A percentile compares a stretch with the other conserved stretches of the same genome.
phyloP scores from a whole-genome alignment of 2,888 invertebrate species.

The Ceriagrion tenellum region DNA sequence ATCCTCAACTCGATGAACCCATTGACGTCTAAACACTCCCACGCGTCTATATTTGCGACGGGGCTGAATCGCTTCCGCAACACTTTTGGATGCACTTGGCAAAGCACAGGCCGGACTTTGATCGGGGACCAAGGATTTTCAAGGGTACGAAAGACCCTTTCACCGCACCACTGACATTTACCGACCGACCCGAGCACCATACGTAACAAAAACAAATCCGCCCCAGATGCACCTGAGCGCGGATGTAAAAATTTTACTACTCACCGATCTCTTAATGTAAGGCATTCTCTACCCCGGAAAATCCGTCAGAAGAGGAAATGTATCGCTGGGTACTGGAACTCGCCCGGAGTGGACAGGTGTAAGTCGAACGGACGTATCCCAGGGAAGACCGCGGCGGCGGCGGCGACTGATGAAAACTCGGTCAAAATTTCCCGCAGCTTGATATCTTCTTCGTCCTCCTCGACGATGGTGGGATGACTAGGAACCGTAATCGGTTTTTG shows the following conservation, averaged over 20 bases:
- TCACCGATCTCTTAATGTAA: slow-evolving; percentile 57
- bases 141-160: neutral
- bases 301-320: neutral
- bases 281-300: slow-evolving; percentile 10
- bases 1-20: neutral
- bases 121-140: neutral
- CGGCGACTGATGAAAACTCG: neutral
- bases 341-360: neutral
- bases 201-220: neutral
- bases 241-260: neutral
- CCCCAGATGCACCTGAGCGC: neutral
- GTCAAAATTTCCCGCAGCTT: neutral
- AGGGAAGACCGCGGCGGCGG: neutral
- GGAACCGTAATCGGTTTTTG: neutral
- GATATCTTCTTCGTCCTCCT: neutral
- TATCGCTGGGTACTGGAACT: neutral
- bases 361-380: neutral
- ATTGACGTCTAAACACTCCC: neutral
- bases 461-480: neutral
- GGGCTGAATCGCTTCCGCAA: neutral
- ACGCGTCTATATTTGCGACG: neutral
- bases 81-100: slow-evolving; percentile 31
- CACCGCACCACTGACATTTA: neutral
- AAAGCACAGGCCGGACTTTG: neutral
- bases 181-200: neutral